Base-by-base conservation (phyloP, 2,888 invertebrate genomes). In the Periphyllus acericola region DNA sequence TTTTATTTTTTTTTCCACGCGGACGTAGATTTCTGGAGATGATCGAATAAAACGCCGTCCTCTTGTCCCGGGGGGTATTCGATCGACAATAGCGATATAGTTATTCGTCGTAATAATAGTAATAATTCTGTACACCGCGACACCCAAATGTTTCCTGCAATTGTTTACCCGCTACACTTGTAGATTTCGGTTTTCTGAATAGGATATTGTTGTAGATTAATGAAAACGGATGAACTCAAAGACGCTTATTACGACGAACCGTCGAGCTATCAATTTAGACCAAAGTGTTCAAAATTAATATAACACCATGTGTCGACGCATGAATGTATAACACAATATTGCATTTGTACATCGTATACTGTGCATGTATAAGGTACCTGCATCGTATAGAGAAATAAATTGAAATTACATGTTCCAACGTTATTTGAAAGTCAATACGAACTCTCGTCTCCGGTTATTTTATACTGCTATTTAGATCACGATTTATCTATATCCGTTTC, bases 401-500 rank as follows among this genome's bases (percentile, higher is more conserved):
- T 71, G 71, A 29, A 71, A 71, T 71, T 29, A 29, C 5, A 71
- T 71, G 29, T 71, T 17, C 14, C 17, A 71, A 29, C 29, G 29
- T 29, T 17, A 71, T 71, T 71, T 71, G 71, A 71, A 71, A 71
- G 71, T 71, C 4, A 29, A 32, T 4, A 29, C 2, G 5, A 29
- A 17, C 17, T 71, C 29, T 29, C 60, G 60, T 60, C 32, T 32
- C 29, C 14, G 29, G 32, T 71, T 71, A 71, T n/a, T n/a, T n/a
- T 32, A 32, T 71, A 29, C 29, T 29, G 32, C 32, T 71, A 29
- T 71, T n/a, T 60, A 36, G 34, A 80, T 52, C 46, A 17, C 36
- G 52, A 36, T 74, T 83, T 74, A 83, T 83, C 74, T 36, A 83
- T 83, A 55, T 83, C 74, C 74, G 72, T 83, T 83, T 83, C 55